A percentile compares a stretch with the other conserved stretches of the same genome.
Conservation (phyloP, 2,113 vertebrate genomes). For the Bungarus multicinctus region DNA sequence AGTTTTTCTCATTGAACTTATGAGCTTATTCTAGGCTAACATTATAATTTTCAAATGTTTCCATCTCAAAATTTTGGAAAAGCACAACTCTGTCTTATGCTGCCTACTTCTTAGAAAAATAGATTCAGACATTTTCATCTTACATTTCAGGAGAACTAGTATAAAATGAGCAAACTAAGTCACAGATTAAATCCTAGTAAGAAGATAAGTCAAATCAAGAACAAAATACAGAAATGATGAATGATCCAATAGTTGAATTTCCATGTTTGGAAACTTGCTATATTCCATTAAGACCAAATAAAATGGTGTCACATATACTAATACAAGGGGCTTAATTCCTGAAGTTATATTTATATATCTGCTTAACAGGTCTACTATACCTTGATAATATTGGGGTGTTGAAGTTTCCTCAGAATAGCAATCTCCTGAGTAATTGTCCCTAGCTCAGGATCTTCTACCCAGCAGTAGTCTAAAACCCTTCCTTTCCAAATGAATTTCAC, state of each 20-base stretch:
- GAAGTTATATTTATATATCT: background rate
- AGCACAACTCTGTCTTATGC: background rate
- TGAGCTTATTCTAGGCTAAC: background rate
- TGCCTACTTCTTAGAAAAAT: background rate
- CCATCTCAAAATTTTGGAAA: background rate
- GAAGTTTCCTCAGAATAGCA: conserved; percentile 80
- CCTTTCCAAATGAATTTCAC: conserved; percentile 95
- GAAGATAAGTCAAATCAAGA: background rate
- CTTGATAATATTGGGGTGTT: conserved; percentile 88
- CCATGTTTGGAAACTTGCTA: background rate
- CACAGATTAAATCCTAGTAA: background rate
- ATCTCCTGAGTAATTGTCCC: conserved; percentile 89
- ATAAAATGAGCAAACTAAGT: background rate
- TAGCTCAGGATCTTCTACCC: conserved; percentile 84
- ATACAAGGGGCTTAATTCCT: background rate
- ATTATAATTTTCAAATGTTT: background rate
- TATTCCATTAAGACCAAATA: background rate
- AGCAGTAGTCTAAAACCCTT: conserved; percentile 85
- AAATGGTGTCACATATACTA: background rate
- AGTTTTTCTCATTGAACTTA: background rate
- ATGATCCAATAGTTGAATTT: background rate
- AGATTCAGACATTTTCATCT: conserved; percentile 2
- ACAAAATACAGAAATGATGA: background rate
- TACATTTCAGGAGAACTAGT: conserved; percentile 11
- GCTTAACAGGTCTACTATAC: conserved; percentile 55